Percentiles rank a stretch among this genome's conserved stretches.
Conservation (phyloP, 2,888 invertebrate species). For the Temnothorax unifasciatus region DNA sequence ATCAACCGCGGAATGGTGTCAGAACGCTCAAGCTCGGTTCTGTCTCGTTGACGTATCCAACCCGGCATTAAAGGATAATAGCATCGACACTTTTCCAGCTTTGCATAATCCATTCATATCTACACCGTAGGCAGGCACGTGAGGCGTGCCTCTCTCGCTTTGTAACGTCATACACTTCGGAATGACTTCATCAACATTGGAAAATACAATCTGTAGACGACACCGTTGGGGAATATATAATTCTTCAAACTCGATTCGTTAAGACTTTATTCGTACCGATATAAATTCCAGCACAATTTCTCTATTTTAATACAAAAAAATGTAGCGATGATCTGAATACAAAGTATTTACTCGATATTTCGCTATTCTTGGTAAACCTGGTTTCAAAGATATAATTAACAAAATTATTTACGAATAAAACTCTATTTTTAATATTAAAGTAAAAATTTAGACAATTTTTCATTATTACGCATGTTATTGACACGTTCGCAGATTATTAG, state of each 20-base stretch:
- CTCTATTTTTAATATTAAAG: not conserved
- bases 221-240: not conserved
- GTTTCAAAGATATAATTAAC: not conserved
- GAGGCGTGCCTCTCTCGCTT: not conserved
- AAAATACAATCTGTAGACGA: not conserved
- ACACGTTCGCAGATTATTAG: not conserved
- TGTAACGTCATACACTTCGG: not conserved
- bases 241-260: not conserved
- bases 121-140: not conserved
- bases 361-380: not conserved
- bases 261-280: not conserved
- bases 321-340: not conserved
- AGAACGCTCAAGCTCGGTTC: constrained; percentile 45
- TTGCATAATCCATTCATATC: constrained; percentile 24
- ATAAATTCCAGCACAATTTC: not conserved
- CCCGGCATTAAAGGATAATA: constrained; percentile 63
- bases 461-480: not conserved
- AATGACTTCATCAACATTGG: constrained; percentile 16
- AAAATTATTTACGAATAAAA: not conserved
- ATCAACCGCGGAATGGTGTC: constrained; percentile 64
- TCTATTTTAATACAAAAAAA: not conserved
- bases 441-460: not conserved
- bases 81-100: constrained; percentile 45
- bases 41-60: constrained; percentile 67
- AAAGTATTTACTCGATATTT: not conserved